Percentiles rank a stretch among this genome's conserved stretches.
Evolutionary conservation across 2,797 vertebrate genomes (phyloP).

Genomic region (Poecile montanus): DNA sequence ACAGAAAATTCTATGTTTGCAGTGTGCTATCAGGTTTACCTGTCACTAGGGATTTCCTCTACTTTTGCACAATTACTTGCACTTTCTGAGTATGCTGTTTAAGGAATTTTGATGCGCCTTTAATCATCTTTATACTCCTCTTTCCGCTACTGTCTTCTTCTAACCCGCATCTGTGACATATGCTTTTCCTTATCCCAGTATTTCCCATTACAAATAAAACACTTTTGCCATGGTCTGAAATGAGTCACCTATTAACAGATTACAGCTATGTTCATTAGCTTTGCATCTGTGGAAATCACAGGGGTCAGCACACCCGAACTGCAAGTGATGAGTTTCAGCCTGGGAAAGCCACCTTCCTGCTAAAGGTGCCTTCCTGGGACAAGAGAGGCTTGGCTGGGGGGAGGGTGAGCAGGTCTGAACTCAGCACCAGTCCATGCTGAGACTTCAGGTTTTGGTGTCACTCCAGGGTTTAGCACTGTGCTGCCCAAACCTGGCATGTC

Average conservation of each 20-base stretch:
- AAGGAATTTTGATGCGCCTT: background rate
- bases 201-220: constrained; percentile 13
- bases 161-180: background rate
- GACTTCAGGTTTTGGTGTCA: background rate
- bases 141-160: background rate
- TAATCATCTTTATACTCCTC: background rate
- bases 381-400: background rate
- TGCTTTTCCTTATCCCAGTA: background rate
- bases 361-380: background rate
- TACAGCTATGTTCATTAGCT: constrained; percentile 60
- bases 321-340: constrained; percentile 50
- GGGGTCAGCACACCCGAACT: constrained; percentile 42
- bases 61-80: background rate
- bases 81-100: background rate
- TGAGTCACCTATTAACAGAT: constrained; percentile 70
- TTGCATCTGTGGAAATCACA: constrained; percentile 68
- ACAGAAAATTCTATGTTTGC: background rate
- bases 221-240: constrained; percentile 33
- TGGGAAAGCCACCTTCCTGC: constrained; percentile 50
- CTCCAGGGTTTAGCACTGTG: background rate
- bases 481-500: background rate
- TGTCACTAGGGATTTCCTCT: background rate
- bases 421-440: background rate
- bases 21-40: background rate
- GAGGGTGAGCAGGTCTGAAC: background rate